Evolutionary conservation across 2,888 invertebrate genomes (phyloP), one percentile per base, ranked within the genome.

Genomic region (Polydesmus complanatus): DNA sequence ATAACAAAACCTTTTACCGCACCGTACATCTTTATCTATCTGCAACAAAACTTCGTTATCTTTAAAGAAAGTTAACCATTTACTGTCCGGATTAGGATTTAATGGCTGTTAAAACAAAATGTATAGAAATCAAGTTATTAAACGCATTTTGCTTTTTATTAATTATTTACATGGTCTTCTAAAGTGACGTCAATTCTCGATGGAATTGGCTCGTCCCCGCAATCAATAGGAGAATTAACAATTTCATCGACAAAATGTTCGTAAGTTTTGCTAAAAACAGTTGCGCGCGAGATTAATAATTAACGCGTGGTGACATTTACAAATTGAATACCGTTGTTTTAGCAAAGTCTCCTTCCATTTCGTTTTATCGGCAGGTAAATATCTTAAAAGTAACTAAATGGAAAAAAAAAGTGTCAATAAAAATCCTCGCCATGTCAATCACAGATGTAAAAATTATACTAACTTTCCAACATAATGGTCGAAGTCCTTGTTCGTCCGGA

Each of bases 21-120:
- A 79, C 78, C 93, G 82, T 55, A 94, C 95, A 75, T 96, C 95
- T 74, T 96, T 97, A 74, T 97, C 96, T 68, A 98, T 97, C 79
- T 98, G 98, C 52, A 95, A 75, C 50, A 98, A 77, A 63, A 96
- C 93, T 77, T 97, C 95, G 74, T 98, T 98, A 73, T 98, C 97
- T 73, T 88, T 90, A 75, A 98, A 98, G 74, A 86, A 97, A 2
- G 85, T 86, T 69, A 86, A 86, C 98, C 98, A 98, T 55, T 91
- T 86, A 72, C 95, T 95, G 67, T 91, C 88, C 0, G 96, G 94
- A 68, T 88, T 90, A n/a, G 88, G 85, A 73, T 89, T 95, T 58
- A 98, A 76, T 0, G 97, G 98, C 81, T 98, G 89, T 73, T 64
- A 62, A 53, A 25, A 50, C 19, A 52, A 21, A 54, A 51, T 54